These are phyloP conservation scores for Apoda limacodes DNA, from an alignment of 2,888 invertebrate genomes.

Conservation along the genomic window DNA sequence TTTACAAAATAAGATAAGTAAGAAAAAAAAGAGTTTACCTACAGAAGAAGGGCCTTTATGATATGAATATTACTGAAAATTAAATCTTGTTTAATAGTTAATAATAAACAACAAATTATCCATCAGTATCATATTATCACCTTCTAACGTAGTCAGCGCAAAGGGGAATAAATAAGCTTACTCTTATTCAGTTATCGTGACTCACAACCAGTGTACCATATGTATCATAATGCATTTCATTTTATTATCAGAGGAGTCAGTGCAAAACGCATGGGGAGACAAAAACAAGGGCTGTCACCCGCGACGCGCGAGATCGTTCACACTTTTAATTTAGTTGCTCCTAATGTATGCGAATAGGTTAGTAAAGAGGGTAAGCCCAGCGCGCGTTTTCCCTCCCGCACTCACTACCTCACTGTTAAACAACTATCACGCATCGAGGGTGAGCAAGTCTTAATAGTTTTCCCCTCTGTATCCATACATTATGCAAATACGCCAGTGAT, in stretches of 20 bases:
- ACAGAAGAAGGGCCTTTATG: too few species aligned
- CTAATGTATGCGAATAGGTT: conserved; percentile 64
- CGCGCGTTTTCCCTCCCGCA: conserved; percentile 24
- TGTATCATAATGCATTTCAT: conserved; percentile 63
- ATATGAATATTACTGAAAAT: too few species aligned
- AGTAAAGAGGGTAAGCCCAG: conserved; percentile 17
- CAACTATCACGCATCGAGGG: conserved; percentile 59
- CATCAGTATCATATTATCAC: conserved; percentile 1
- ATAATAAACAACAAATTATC: not conserved
- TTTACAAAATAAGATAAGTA: too few species aligned
- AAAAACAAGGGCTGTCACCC: conserved; percentile 25
- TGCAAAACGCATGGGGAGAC: conserved; percentile 30
- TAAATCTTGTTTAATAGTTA: too few species aligned
- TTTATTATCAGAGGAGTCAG: conserved; percentile 48
- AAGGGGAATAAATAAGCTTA: conserved; percentile 46
- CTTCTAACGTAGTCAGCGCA: conserved; percentile 11
- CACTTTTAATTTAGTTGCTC: conserved; percentile 68
- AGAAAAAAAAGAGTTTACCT: too few species aligned
- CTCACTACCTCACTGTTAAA: conserved; percentile 52
- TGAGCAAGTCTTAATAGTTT: conserved; percentile 62
- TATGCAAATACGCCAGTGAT: conserved; percentile 68
- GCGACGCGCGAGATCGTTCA: conserved; percentile 53
- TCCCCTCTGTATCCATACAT: conserved; percentile 62
- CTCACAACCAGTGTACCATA: conserved; percentile 51
- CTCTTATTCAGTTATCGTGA: conserved; percentile 53